Conservation (phyloP, 2,113 vertebrate genomes). For the Smithornis capensis region DNA sequence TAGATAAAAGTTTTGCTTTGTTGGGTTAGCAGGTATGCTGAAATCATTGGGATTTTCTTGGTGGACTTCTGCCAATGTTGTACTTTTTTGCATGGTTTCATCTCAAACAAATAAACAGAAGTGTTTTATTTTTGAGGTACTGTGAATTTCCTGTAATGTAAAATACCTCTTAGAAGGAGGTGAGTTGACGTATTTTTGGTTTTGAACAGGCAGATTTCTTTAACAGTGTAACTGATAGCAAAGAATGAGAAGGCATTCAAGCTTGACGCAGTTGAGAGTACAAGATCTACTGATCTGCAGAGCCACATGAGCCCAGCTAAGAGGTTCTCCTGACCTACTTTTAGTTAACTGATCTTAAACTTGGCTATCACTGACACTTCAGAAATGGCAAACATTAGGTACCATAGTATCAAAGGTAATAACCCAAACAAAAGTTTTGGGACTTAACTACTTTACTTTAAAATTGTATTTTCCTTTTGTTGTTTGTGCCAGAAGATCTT, state of each 20-base stretch:
- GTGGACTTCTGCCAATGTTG: background rate
- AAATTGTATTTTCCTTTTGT: background rate
- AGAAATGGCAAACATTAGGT: background rate
- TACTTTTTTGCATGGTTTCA: background rate
- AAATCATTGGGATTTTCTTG: background rate
- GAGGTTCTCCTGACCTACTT: background rate
- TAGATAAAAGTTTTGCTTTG: background rate
- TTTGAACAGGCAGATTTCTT: background rate
- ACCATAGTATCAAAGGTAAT: background rate
- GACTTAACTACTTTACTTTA: background rate
- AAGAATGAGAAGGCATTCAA: background rate
- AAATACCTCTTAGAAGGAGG: background rate
- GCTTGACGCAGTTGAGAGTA: background rate
- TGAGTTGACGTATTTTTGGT: background rate
- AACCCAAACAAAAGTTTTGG: background rate
- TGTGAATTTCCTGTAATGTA: background rate
- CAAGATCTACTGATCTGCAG: background rate
- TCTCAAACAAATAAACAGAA: background rate
- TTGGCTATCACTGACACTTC: background rate
- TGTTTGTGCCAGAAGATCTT: background rate
- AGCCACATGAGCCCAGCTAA: background rate
- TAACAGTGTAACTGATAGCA: background rate
- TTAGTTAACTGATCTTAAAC: background rate
- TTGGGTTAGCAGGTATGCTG: background rate
- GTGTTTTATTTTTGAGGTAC: background rate